Evolutionary conservation across 2,888 invertebrate species (phyloP), one percentile per base, ranked within the genome.

Genomic region (Protonemura montana): DNA sequence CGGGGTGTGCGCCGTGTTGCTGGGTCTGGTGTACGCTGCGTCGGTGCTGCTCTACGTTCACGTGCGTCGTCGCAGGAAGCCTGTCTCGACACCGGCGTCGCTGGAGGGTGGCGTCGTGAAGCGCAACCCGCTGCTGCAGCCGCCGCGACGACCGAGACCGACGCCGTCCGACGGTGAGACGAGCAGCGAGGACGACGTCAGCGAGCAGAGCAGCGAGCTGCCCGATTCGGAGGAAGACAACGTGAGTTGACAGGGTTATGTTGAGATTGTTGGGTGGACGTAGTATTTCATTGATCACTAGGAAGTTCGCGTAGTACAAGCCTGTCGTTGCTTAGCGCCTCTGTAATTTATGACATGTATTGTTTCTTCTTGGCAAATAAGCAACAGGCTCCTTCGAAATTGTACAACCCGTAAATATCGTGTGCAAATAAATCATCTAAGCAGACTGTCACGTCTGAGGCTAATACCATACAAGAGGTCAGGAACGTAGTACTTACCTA

Each of bases 21-120:
- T 97, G n/a, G 97, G 97, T 0, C 93, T 97, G 42, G 95, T 97
- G 89, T 97, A 97, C 91, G 95, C 97, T 26, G 96, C 96, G 0
- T 97, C 97, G 5, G 96, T 97, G 28, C 95, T 97, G 87, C 93
- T 97, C 21, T 97, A 97, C 90, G 91, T 97, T 82, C 96, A 96
- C 90, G 94, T 96, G 88, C 93, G 95, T 89, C 95, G 94, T 91
- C 93, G 94, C 77, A 27, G 87, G 3, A 87, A 81, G 42, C 76
- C 81, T 76, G 81, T 10, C 78, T 13, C 41, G 30, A 26, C 59
- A 21, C 81, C 59, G 42, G 41, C 81, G 13, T 29, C 78, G 80
- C 80, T 41, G 25, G 86, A 81, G 81, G 94, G 95, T 89, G 96
- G 95, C 7, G 91, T 96, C 1, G 92, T 97, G 0, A 97, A 97